Evolutionary conservation across 2,113 vertebrate genomes (phyloP).

Genomic region (Capra hircus): DNA sequence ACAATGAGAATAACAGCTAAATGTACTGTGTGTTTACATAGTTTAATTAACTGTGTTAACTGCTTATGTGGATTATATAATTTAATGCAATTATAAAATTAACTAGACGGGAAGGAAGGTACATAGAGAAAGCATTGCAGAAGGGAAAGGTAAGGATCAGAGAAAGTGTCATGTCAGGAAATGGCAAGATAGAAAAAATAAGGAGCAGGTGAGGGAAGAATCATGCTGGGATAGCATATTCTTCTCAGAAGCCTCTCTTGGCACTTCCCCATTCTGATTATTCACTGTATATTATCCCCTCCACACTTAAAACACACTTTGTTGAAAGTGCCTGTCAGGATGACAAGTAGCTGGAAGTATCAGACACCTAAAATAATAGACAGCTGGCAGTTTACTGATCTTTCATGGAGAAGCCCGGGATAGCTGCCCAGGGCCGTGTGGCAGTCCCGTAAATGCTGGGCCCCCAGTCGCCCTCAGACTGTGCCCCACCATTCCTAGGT

Average conservation of each 20-base stretch:
- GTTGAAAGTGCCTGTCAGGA: background rate
- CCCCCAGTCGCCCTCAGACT: background rate
- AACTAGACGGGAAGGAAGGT: background rate
- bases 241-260: background rate
- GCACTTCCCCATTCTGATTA: background rate
- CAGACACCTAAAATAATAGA: background rate
- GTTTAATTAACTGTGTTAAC: background rate
- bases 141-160: background rate
- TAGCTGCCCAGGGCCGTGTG: background rate
- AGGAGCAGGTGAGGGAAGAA: background rate
- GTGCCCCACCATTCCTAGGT: background rate
- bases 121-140: background rate
- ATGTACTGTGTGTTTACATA: background rate
- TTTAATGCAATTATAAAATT: background rate
- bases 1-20: background rate
- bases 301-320: background rate
- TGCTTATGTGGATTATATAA: background rate
- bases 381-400: background rate
- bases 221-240: background rate
- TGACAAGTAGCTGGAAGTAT: background rate
- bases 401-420: background rate
- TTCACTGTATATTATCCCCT: background rate
- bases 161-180: background rate
- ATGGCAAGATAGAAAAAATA: background rate
- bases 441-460: background rate